Evolutionary conservation across 2,888 invertebrate species (phyloP).

Genomic region (Odontothrips loti): DNA sequence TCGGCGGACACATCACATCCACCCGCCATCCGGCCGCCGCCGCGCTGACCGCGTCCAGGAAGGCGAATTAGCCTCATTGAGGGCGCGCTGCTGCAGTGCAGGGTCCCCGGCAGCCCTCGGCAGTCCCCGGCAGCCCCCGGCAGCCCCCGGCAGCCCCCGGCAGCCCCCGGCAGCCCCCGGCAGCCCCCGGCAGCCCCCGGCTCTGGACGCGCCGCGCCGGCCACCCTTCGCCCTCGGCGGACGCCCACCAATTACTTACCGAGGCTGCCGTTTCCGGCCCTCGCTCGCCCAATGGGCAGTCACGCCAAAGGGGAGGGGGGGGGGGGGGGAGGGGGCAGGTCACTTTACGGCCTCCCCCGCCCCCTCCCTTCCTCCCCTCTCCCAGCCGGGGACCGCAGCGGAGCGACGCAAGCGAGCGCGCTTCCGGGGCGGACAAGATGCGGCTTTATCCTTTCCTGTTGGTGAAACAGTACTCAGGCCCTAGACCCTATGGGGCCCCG

Average conservation of each 20-base stretch:
- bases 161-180: too few relatives aligned
- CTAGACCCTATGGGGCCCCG: too few relatives aligned
- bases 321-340: background rate
- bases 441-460: constrained; percentile 20
- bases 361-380: background rate
- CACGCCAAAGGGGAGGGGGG: background rate
- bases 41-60: too few relatives aligned
- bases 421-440: background rate
- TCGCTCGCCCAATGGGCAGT: background rate
- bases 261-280: background rate
- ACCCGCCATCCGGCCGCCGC: too few relatives aligned
- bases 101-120: too few relatives aligned
- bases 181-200: too few relatives aligned
- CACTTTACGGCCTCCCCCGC: background rate
- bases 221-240: background rate
- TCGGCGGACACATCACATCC: too few relatives aligned
- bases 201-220: too few relatives aligned
- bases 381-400: background rate
- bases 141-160: too few relatives aligned
- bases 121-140: too few relatives aligned
- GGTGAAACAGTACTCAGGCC: constrained; percentile 5
- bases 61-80: too few relatives aligned
- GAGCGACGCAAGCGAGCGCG: background rate
- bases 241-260: constrained; percentile 1
- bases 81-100: too few relatives aligned